Evolutionary conservation across 2,888 invertebrate genomes (phyloP).

Genomic region (Saturnia pavonia): DNA sequence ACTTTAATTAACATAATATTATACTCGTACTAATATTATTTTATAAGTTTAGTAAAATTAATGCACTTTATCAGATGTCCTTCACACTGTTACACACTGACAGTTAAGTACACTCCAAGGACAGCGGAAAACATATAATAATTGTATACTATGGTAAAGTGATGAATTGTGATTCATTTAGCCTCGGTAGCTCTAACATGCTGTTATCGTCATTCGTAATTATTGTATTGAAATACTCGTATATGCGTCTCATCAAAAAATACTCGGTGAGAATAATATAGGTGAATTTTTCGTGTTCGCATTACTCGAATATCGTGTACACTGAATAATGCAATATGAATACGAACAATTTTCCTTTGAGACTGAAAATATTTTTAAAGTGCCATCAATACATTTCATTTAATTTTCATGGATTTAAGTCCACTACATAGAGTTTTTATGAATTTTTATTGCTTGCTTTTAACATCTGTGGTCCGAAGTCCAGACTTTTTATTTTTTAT

Average conservation of each 20-base stretch:
- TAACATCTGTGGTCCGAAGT: constrained; percentile 53
- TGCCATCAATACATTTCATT: constrained; percentile 68
- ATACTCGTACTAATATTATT: neutral
- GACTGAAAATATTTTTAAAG: constrained; percentile 64
- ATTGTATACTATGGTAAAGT: no score
- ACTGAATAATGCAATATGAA: constrained; percentile 38
- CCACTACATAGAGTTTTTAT: constrained; percentile 58
- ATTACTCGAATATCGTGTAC: neutral
- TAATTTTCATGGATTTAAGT: constrained; percentile 69
- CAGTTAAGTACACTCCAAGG: no score
- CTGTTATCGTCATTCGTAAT: neutral
- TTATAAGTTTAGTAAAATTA: neutral
- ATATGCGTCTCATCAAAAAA: neutral
- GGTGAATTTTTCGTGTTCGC: neutral
- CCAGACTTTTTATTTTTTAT: constrained; percentile 22
- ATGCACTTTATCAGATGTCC: no score
- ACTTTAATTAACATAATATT: no score
- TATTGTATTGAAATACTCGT: neutral
- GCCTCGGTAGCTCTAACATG: neutral
- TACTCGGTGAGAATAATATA: neutral
- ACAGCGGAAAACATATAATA: no score
- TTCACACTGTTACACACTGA: no score
- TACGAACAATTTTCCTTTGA: constrained; percentile 42
- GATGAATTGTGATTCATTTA: neutral
- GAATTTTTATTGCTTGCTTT: constrained; percentile 63